These are phyloP conservation scores for Columbina picui DNA, from an alignment of 2,113 vertebrate species.

Conservation along the genomic window DNA sequence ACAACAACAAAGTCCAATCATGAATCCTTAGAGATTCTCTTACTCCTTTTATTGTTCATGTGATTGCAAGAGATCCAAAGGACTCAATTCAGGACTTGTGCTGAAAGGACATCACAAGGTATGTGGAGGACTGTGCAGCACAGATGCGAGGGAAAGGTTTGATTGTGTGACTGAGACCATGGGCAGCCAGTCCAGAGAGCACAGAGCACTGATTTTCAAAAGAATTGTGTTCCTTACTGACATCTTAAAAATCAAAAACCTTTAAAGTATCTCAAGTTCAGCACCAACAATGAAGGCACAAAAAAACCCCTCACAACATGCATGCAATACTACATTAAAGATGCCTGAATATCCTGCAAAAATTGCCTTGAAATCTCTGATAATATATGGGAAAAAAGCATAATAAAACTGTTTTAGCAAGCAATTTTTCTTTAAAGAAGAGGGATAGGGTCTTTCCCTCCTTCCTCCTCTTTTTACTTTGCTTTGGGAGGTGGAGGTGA, in stretches of 20 bases:
- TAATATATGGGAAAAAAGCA: neutral
- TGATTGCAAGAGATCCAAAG: neutral
- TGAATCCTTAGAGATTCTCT: neutral
- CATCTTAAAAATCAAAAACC: neutral
- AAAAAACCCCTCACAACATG: neutral
- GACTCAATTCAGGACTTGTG: neutral
- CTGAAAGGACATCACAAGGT: neutral
- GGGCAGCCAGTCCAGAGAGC: neutral
- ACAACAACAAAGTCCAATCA: slow-evolving; percentile 4
- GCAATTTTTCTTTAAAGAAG: neutral
- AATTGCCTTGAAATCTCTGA: neutral
- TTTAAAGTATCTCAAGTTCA: neutral
- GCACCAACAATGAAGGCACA: neutral
- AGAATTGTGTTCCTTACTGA: neutral
- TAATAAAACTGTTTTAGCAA: neutral
- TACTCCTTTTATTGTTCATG: neutral
- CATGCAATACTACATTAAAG: neutral
- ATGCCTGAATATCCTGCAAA: neutral
- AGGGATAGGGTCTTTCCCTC: neutral
- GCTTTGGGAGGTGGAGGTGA: neutral
- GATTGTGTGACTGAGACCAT: accelerated
- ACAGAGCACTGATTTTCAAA: neutral
- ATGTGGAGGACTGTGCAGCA: neutral
- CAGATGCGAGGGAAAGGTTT: neutral
- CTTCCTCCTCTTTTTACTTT: neutral